Base-by-base conservation (phyloP, 2,888 invertebrate genomes). In the Calliopum simillimum region DNA sequence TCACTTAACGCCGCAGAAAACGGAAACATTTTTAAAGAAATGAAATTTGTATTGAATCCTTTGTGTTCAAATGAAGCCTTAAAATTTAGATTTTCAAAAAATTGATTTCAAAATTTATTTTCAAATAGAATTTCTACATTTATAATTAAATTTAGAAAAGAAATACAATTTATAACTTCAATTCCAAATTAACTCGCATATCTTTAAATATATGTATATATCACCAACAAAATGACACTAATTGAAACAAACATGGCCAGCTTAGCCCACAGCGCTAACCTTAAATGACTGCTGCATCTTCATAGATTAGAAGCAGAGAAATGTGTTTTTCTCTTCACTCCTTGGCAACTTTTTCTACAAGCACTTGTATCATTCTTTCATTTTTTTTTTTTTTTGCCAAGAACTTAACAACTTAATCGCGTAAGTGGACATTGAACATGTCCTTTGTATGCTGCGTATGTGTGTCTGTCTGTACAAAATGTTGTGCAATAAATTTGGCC, bases 371-470 rank as follows among this genome's bases (percentile, higher is more conserved):
- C n/a, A n/a, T n/a, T n/a, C n/a, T n/a, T n/a, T n/a, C n/a, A n/a
- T n/a, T n/a, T n/a, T n/a, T n/a, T n/a, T n/a, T n/a, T n/a, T n/a
- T n/a, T n/a, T n/a, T n/a, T n/a, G n/a, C n/a, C n/a, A n/a, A n/a
- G n/a, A n/a, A n/a, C n/a, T n/a, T n/a, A n/a, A n/a, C 75, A 71
- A 76, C 76, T 75, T 81, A 81, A 81, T 81, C 81, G 75, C 75
- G 71, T 82, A 79, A 79, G 79, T 82, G 82, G 77, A 76, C 78
- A 75, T 77, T 75, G 77, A 80, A 79, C 80, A 80, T 80, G 78
- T 76, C 19, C 47, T 44, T 19, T 46, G 13, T n/a, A 16, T 56
- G 56, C 6, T 33, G 13, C 43, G n/a, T 56, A 41, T 63, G 64
- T 69, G 58, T 44, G 74, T 70, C 72, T 71, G 77, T 68, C 44